Percentiles rank a stretch among this genome's conserved stretches.
phyloP scores from a whole-genome alignment of 2,797 vertebrate genomes.

The Trichosurus vulpecula region DNA sequence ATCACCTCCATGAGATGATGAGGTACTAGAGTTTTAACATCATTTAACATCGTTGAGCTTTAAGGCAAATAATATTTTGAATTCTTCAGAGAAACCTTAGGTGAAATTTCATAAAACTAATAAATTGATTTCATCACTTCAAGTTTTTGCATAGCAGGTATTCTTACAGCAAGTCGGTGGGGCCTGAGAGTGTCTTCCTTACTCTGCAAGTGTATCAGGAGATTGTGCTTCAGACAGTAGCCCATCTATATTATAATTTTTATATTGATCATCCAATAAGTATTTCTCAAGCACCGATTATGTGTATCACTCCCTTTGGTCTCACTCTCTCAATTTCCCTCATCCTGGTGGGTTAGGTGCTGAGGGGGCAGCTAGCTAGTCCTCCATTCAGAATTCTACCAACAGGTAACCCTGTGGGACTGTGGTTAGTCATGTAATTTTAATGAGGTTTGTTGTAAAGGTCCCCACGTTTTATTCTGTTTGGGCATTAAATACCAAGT shows the following conservation, averaged over 20 bases:
- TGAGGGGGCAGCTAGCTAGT: background rate
- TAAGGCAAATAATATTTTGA: constrained; percentile 8
- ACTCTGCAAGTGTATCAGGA: background rate
- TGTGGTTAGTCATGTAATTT: background rate
- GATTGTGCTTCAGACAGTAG: background rate
- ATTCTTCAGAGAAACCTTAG: constrained; percentile 7
- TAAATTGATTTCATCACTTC: constrained; percentile 9
- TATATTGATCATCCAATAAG: background rate
- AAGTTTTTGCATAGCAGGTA: constrained; percentile 1
- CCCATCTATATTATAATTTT: background rate
- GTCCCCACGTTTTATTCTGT: background rate
- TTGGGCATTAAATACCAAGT: background rate
- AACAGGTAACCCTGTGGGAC: background rate
- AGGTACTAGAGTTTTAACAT: background rate
- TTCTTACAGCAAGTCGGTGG: background rate
- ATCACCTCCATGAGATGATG: background rate
- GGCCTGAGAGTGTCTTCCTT: background rate
- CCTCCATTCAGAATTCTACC: background rate
- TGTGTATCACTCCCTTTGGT: background rate
- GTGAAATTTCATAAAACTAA: constrained; percentile 18
- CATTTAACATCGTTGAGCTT: background rate
- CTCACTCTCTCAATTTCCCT: background rate
- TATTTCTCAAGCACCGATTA: background rate
- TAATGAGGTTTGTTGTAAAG: background rate
- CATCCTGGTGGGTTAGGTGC: background rate